Percentiles rank a stretch among this genome's conserved stretches.
Evolutionary conservation across 2,888 invertebrate species (phyloP).

Genomic region (Apotomis capreana): DNA sequence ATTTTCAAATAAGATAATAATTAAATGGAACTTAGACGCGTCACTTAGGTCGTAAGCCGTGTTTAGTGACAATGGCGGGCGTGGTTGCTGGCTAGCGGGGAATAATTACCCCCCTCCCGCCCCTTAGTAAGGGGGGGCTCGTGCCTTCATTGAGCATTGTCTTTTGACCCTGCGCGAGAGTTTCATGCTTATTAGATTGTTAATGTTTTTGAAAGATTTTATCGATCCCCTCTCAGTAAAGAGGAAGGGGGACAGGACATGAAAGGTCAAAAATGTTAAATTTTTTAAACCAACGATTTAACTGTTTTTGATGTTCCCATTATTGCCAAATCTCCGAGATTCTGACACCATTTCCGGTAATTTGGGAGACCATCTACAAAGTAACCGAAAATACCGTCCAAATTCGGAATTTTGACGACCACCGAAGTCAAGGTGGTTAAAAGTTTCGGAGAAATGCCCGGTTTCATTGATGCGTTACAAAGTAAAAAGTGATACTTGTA

Average conservation of each 20-base stretch:
- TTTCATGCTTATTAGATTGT: constrained; percentile 9
- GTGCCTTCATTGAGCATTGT: constrained; percentile 77
- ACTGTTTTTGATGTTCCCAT: too few species aligned
- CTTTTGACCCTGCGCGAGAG: constrained; percentile 66
- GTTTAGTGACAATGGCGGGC: constrained; percentile 78
- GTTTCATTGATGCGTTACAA: neutral
- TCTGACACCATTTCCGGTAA: neutral
- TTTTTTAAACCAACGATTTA: too few species aligned
- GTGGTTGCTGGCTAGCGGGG: constrained; percentile 74
- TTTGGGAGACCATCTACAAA: neutral
- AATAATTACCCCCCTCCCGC: constrained; percentile 74
- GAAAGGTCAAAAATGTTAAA: neutral
- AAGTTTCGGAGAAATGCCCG: neutral
- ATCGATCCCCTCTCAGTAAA: neutral
- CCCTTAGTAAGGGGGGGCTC: constrained; percentile 47
- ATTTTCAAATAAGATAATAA: constrained; percentile 41
- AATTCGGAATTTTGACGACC: neutral
- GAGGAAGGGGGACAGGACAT: neutral
- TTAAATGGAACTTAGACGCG: constrained; percentile 40
- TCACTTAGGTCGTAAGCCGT: constrained; percentile 57
- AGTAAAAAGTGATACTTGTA: neutral
- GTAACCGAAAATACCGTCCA: neutral
- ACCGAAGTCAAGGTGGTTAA: neutral
- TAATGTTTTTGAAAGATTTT: constrained; percentile 20
- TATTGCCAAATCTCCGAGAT: neutral